A percentile compares a stretch with the other conserved stretches of the same genome.
These are phyloP conservation scores for Perognathus longimembris DNA, from an alignment of 2,113 vertebrate species.

Conservation along the genomic window DNA sequence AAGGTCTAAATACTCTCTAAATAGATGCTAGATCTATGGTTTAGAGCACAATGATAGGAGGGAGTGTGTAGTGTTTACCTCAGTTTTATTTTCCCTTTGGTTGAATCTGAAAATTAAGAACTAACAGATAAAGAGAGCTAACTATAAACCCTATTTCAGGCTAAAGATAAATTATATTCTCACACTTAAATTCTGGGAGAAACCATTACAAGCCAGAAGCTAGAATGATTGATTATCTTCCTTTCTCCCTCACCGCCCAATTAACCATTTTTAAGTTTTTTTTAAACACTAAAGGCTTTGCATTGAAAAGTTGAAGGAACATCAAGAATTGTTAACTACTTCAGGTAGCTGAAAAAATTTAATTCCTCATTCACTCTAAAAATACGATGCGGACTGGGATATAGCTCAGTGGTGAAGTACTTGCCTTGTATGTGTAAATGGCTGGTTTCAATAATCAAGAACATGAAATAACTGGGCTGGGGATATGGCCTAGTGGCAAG, in stretches of 20 bases:
- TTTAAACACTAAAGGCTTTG: neutral
- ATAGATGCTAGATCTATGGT: neutral
- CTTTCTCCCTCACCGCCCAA: neutral
- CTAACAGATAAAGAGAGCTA: neutral
- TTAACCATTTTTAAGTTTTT: neutral
- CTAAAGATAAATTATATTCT: neutral
- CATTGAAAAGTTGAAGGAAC: neutral
- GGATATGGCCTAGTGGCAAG: neutral
- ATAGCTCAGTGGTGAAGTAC: neutral
- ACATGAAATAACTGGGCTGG: too few relatives aligned
- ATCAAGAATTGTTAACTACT: neutral
- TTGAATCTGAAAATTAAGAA: neutral
- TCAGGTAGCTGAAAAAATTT: neutral
- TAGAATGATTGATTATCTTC: neutral
- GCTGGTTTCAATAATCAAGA: neutral
- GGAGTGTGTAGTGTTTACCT: neutral
- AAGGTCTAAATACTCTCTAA: neutral
- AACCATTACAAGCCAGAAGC: neutral
- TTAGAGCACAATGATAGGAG: neutral
- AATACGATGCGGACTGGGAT: neutral
- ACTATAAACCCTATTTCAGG: neutral
- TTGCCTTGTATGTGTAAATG: neutral
- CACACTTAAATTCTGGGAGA: neutral
- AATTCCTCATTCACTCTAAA: neutral
- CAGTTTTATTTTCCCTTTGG: neutral